phyloP scores from a whole-genome alignment of 2,113 vertebrate genomes.

The Cynopterus brachyotis region DNA sequence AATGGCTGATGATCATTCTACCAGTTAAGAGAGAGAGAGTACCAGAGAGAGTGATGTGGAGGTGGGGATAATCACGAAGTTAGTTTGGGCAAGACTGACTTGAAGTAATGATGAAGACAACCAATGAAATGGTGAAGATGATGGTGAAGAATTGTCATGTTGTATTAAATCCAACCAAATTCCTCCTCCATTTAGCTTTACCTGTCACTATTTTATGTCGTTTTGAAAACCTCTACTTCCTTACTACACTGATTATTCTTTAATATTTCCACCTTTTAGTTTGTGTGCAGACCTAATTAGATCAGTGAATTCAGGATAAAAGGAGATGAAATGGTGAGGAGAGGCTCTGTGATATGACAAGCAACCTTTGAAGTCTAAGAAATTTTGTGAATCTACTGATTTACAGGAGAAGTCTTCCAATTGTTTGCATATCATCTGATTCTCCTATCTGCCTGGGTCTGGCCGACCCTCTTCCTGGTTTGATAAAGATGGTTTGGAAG shows the following conservation, averaged over 20 bases:
- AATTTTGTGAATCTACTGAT: neutral
- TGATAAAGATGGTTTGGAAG: constrained; percentile 45
- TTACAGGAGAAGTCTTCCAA: neutral
- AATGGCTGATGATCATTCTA: neutral
- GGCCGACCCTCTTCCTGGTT: constrained; percentile 53
- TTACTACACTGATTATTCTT: neutral
- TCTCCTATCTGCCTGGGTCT: neutral
- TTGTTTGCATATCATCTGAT: neutral
- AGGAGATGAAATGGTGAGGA: neutral
- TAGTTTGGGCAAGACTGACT: neutral
- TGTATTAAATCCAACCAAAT: neutral
- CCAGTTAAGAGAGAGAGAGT: neutral
- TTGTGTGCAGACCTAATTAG: neutral
- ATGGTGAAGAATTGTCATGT: neutral
- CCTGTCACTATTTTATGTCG: neutral
- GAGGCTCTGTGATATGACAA: neutral
- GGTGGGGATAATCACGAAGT: neutral
- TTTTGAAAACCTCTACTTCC: neutral
- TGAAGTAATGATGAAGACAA: neutral
- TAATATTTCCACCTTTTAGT: neutral
- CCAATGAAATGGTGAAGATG: neutral
- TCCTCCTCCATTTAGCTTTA: neutral
- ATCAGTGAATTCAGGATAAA: neutral
- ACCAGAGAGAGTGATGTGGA: neutral
- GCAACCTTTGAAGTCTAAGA: neutral